Evolutionary conservation across 2,797 vertebrate species (phyloP), one percentile per base, ranked within the genome.

Genomic region (Lithobates sylvaticus): DNA sequence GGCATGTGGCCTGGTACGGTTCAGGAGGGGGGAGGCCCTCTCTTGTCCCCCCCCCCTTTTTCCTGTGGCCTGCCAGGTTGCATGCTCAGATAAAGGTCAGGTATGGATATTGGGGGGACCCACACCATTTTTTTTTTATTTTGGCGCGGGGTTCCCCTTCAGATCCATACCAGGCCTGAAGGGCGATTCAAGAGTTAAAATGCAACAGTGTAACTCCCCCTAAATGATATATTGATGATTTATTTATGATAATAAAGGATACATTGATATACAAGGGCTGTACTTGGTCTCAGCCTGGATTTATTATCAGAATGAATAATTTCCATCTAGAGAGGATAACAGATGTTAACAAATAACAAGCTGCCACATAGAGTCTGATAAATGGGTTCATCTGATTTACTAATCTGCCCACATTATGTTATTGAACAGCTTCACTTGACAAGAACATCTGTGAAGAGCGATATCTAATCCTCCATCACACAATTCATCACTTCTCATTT

Each of bases 401-500:
- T 64, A 64, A 71, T 72, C 27, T 78, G 36, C 65, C 70, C 18
- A 26, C 47, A 18, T 27, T 78, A 71, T 73, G 4, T 36, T 39
- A 73, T 65, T 64, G 27, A 10, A 42, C 42, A 15, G 42, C 32
- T 54, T 72, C 18, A 64, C 32, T 10, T 50, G 27, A 64, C 27
- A 29, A 78, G 47, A 84, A 70, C 27, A 79, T 26, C 68, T 84
- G 75, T 44, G 50, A 71, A 29, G 21, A 70, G 42, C 15, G 13
- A 5, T 76, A 36, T 36, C 34, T 50, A 65, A 44, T 73, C 65
- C 23, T 54, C 75, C 21, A 42, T 65, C 15, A 61, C 32, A 26
- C n/a, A 32, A 21, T 58, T 58, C 64, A 65, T 34, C 85, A 42
- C 36, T 78, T 36, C 47, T n/a, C 58, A 75, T 71, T 86, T 61